Evolutionary conservation across 2,888 invertebrate species (phyloP).

Genomic region (Chrysodeixis includens): DNA sequence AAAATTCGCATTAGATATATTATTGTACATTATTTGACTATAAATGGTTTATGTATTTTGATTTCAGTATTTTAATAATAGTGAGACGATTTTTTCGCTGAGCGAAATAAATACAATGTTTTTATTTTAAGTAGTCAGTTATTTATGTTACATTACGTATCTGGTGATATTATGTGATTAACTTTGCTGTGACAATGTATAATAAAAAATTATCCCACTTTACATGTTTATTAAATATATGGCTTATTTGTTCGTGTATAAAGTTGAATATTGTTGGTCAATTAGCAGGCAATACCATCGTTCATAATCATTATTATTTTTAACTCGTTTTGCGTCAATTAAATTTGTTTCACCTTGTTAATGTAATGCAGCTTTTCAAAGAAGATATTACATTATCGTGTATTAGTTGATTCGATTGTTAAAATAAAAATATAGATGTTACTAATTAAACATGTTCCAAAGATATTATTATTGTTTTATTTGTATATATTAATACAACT

Average conservation of each 20-base stretch:
- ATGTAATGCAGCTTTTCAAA: conserved; percentile 61
- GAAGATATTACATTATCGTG: conserved; percentile 68
- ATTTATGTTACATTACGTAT: conserved; percentile 74
- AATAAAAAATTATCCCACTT: conserved; percentile 51
- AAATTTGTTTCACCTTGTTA: conserved; percentile 52
- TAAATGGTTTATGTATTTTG: conserved; percentile 62
- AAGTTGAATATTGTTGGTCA: conserved; percentile 39
- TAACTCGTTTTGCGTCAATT: conserved; percentile 68
- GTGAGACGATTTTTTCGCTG: conserved; percentile 80
- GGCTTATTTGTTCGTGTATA: conserved; percentile 32
- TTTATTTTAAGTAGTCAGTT: conserved; percentile 70
- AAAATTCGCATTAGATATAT: conserved; percentile 33
- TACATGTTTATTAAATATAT: conserved; percentile 46
- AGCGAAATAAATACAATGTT: conserved; percentile 76
- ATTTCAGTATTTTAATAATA: conserved; percentile 77
- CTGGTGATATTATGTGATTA: conserved; percentile 84
- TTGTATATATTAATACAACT: not conserved
- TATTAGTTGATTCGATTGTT: conserved; percentile 81
- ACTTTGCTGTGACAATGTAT: conserved; percentile 84
- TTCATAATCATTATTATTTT: conserved; percentile 53
- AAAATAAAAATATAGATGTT: conserved; percentile 83
- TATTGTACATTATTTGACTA: conserved; percentile 57
- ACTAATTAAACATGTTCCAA: conserved; percentile 86
- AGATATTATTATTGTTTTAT: conserved; percentile 67
- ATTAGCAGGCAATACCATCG: conserved; percentile 48